Percentiles rank a stretch among this genome's conserved stretches.
phyloP scores from a whole-genome alignment of 2,113 vertebrate genomes.

The Agapornis roseicollis region DNA sequence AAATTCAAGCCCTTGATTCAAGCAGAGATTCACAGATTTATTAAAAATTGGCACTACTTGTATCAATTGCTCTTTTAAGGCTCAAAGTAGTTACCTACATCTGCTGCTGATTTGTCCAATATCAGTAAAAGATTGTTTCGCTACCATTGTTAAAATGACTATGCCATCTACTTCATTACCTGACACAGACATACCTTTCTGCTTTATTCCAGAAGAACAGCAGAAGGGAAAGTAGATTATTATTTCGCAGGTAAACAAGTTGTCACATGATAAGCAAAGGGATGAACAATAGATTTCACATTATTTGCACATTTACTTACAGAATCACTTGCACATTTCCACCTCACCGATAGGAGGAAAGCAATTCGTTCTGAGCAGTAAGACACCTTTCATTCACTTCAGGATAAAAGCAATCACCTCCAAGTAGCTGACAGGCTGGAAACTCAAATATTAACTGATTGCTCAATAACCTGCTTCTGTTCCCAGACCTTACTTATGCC shows the following conservation, averaged over 20 bases:
- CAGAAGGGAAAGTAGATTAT: not conserved
- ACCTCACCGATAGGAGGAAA: not conserved
- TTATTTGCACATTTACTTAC: too few relatives aligned
- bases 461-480: not conserved
- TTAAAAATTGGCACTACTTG: not conserved
- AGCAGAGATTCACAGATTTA: not conserved
- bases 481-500: not conserved
- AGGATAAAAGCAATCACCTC: not conserved
- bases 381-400: not conserved
- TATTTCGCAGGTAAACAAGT: not conserved
- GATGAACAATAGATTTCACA: not conserved
- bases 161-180: not conserved
- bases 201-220: not conserved
- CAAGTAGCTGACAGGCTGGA: not conserved
- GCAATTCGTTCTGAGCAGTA: not conserved
- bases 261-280: not conserved
- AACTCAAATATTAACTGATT: not conserved
- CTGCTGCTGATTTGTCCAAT: not conserved
- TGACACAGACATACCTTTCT: not conserved
- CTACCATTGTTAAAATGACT: not conserved
- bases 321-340: not conserved
- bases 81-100: not conserved
- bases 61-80: not conserved
- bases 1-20: not conserved
- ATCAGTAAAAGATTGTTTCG: not conserved